Percentiles rank a stretch among this genome's conserved stretches.
Evolutionary conservation across 2,797 vertebrate genomes (phyloP).

Genomic region (Poecilia gillii): DNA sequence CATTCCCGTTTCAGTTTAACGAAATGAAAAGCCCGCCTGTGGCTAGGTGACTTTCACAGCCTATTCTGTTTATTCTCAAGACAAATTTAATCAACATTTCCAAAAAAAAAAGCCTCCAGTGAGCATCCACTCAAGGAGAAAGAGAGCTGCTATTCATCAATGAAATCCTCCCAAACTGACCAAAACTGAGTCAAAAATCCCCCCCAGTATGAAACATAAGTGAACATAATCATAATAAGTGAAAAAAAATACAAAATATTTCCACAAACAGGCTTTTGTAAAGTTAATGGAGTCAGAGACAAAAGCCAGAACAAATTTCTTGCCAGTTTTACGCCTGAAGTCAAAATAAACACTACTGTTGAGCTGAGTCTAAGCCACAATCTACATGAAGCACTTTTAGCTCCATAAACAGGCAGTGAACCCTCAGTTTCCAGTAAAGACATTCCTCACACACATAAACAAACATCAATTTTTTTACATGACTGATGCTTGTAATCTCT

Average conservation of each 20-base stretch:
- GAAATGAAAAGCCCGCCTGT: constrained; percentile 9
- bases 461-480: constrained; percentile 62
- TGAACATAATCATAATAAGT: constrained; percentile 38
- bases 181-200: constrained; percentile 47
- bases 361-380: constrained; percentile 54
- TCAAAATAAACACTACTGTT: constrained; percentile 76
- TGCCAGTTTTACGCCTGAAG: constrained; percentile 64
- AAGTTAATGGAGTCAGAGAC: constrained; percentile 54
- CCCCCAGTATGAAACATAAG: constrained; percentile 7
- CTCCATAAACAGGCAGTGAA: constrained; percentile 70
- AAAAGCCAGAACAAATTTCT: constrained; percentile 60
- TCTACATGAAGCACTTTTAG: constrained; percentile 69
- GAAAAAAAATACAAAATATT: constrained; percentile 38
- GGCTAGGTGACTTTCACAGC: constrained; percentile 5
- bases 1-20: not conserved
- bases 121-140: constrained; percentile 3
- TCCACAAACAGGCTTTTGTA: constrained; percentile 45
- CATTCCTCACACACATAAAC: constrained; percentile 66
- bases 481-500: constrained; percentile 50
- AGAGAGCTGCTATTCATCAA: constrained; percentile 24
- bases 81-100: constrained; percentile 22
- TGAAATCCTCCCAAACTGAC: constrained; percentile 29
- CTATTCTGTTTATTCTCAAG: constrained; percentile 28
- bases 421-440: constrained; percentile 69
- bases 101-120: not conserved